These are phyloP conservation scores for Malurus elegans DNA, from an alignment of 2,113 vertebrate genomes.

Conservation along the genomic window DNA sequence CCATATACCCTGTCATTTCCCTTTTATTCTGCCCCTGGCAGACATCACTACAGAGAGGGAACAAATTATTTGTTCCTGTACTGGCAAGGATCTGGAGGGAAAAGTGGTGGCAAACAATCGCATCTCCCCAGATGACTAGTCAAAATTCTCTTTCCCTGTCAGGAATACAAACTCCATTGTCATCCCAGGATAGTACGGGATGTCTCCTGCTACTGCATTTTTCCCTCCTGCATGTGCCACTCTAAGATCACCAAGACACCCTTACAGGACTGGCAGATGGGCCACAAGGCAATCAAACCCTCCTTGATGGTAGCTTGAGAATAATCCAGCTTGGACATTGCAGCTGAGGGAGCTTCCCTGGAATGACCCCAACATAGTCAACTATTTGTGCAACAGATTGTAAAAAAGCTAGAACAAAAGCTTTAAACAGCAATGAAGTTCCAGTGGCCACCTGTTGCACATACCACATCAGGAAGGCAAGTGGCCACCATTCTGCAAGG, in stretches of 20 bases:
- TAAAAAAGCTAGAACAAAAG: background rate
- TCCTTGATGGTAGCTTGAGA: background rate
- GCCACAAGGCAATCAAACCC: background rate
- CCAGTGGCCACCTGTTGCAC: background rate
- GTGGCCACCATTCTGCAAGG: background rate
- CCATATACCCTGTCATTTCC: slow-evolving; percentile 20
- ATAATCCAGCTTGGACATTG: background rate
- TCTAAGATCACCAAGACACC: background rate
- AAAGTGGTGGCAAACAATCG: slow-evolving; percentile 2
- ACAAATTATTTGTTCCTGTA: slow-evolving; percentile 24
- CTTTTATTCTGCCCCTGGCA: slow-evolving; percentile 42
- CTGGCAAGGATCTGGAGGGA: background rate
- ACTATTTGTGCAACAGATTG: background rate
- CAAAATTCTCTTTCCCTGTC: background rate
- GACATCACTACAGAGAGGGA: background rate
- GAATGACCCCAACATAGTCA: background rate
- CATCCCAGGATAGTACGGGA: background rate
- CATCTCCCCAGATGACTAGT: background rate
- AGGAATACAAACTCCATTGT: background rate
- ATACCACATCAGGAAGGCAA: background rate
- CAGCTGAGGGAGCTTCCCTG: background rate
- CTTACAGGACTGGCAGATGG: background rate
- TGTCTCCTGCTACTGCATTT: background rate
- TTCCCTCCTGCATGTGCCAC: background rate
- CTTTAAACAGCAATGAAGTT: background rate